Evolutionary conservation across 2,888 invertebrate genomes (phyloP).

Genomic region (Drosophila birchii): DNA sequence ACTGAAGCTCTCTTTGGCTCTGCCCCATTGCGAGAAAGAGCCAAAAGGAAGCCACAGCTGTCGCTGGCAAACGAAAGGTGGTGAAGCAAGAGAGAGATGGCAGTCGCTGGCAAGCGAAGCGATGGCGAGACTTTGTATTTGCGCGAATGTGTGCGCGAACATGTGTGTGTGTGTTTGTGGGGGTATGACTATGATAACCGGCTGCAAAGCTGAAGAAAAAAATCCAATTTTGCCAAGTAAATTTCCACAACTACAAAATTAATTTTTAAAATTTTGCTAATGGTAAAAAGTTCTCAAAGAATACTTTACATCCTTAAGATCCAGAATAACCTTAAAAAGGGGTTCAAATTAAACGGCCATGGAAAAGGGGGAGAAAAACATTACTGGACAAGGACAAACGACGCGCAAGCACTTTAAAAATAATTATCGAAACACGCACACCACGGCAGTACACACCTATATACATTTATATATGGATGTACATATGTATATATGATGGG

Average conservation of each 20-base stretch:
- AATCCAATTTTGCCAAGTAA: constrained; percentile 32
- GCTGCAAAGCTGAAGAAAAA: constrained; percentile 48
- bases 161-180: constrained; percentile 50
- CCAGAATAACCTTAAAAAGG: not conserved
- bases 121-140: constrained; percentile 41
- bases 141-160: constrained; percentile 9
- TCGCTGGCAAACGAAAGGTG: constrained; percentile 16
- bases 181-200: constrained; percentile 67
- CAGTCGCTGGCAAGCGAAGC: constrained; percentile 23
- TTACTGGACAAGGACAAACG: constrained; percentile 48
- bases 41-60: constrained; percentile 58
- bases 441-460: constrained; percentile 20
- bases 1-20: constrained; percentile 59
- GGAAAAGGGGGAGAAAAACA: constrained; percentile 1
- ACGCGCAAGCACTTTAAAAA: constrained; percentile 47
- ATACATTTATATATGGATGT: constrained; percentile 22
- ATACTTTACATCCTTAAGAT: too few relatives aligned
- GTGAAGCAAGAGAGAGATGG: constrained; percentile 59
- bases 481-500: constrained; percentile 31
- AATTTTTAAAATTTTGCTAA: not conserved
- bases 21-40: constrained; percentile 71
- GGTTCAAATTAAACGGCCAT: not conserved
- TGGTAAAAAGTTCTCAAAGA: not conserved
- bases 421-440: constrained; percentile 59
- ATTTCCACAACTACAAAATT: constrained; percentile 18